phyloP scores from a whole-genome alignment of 2,113 vertebrate genomes.

The Eulemur macaco region DNA sequence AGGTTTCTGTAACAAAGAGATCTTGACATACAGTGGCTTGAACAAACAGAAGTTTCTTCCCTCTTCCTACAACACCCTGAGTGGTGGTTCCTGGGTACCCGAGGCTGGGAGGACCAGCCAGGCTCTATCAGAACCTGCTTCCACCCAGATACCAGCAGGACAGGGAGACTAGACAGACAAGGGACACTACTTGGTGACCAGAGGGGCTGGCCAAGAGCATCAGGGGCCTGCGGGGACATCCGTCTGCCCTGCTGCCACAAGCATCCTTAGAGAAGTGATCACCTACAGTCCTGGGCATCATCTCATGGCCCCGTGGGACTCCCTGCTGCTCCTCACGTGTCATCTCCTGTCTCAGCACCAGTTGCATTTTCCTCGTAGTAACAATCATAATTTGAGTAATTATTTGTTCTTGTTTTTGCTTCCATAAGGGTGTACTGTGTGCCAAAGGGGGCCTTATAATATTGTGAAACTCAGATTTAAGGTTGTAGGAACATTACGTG shows the following conservation, averaged over 20 bases:
- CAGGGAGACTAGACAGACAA: not conserved
- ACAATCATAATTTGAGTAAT: not conserved
- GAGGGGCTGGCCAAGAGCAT: too few species aligned
- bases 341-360: too few species aligned
- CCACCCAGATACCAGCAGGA: fast-evolving
- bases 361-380: not conserved
- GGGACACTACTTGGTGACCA: too few species aligned
- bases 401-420: not conserved
- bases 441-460: not conserved
- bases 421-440: fast-evolving
- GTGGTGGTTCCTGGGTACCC: too few species aligned
- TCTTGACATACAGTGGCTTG: not conserved
- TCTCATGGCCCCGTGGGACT: not conserved
- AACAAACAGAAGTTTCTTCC: not conserved
- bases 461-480: not conserved
- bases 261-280: not conserved
- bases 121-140: fast-evolving
- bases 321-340: fast-evolving
- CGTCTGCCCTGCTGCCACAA: not conserved
- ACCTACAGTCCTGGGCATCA: not conserved
- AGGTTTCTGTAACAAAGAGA: not conserved
- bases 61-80: not conserved
- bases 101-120: too few species aligned
- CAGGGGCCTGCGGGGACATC: not conserved
- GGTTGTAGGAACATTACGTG: not conserved